Percentiles rank a stretch among this genome's conserved stretches.
phyloP scores from a whole-genome alignment of 2,113 vertebrate species.

The Cynopterus brachyotis region DNA sequence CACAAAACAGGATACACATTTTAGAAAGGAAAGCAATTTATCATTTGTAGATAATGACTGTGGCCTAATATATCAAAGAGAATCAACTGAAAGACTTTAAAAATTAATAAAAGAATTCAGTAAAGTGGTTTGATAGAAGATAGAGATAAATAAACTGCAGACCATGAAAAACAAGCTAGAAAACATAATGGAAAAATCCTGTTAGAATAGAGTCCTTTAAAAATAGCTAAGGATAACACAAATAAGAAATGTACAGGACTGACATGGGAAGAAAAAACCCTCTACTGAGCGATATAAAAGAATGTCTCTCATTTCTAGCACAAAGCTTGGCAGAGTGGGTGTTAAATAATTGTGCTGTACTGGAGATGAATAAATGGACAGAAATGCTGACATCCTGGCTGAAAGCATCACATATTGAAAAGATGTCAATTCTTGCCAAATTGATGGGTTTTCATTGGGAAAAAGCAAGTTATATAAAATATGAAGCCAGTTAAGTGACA shows the following conservation, averaged over 20 bases:
- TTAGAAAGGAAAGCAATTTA: conserved; percentile 60
- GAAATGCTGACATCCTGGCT: not conserved
- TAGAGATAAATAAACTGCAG: conserved; percentile 49
- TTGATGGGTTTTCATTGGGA: not conserved
- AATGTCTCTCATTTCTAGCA: not conserved
- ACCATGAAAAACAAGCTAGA: conserved; percentile 33
- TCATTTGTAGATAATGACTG: conserved; percentile 60
- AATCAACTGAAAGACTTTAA: conserved; percentile 60
- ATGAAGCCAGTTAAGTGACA: not conserved
- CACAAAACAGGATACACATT: not conserved
- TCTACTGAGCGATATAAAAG: not conserved
- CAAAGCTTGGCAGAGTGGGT: not conserved
- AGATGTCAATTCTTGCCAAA: not conserved
- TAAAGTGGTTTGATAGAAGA: conserved; percentile 51
- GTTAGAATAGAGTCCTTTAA: conserved; percentile 40
- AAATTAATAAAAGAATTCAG: conserved; percentile 68
- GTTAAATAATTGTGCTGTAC: not conserved
- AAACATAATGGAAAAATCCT: conserved; percentile 33
- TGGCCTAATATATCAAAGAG: conserved; percentile 53
- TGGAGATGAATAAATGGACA: not conserved
- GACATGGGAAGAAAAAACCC: not conserved
- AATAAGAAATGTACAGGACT: not conserved
- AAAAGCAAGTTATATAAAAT: not conserved
- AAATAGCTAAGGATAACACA: not conserved
- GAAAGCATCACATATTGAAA: not conserved